phyloP scores from a whole-genome alignment of 1,140 invertebrate genomes.

The Kradibia gibbosae region DNA sequence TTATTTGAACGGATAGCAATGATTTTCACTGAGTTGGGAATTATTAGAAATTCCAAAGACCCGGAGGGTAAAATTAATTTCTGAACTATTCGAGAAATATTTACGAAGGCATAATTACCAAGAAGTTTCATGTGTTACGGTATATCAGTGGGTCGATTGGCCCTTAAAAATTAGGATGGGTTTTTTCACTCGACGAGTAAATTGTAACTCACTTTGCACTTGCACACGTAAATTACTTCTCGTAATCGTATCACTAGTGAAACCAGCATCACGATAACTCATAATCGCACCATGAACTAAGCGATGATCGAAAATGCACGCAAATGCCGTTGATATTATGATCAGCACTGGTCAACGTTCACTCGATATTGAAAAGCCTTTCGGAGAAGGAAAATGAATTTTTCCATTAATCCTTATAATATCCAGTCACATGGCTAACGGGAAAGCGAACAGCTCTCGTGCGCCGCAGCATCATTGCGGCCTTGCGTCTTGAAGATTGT shows the following conservation, averaged over 20 bases:
- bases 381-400: neutral
- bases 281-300: too few relatives aligned
- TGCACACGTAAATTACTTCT: neutral
- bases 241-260: neutral
- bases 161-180: neutral
- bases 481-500: neutral
- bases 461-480: slow-evolving; percentile 38
- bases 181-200: neutral
- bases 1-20: too few relatives aligned
- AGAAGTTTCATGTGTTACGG: too few relatives aligned
- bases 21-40: too few relatives aligned
- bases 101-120: too few relatives aligned
- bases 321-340: neutral
- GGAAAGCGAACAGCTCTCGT: neutral
- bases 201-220: neutral
- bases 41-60: too few relatives aligned
- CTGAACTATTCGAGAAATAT: too few relatives aligned
- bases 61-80: too few relatives aligned
- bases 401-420: neutral
- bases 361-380: neutral
- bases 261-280: neutral
- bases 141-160: too few relatives aligned
- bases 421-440: slow-evolving; percentile 2
- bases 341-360: neutral
- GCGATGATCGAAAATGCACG: neutral